These are phyloP conservation scores for Stictocephala bisonia DNA, from an alignment of 2,888 invertebrate genomes.

Conservation along the genomic window DNA sequence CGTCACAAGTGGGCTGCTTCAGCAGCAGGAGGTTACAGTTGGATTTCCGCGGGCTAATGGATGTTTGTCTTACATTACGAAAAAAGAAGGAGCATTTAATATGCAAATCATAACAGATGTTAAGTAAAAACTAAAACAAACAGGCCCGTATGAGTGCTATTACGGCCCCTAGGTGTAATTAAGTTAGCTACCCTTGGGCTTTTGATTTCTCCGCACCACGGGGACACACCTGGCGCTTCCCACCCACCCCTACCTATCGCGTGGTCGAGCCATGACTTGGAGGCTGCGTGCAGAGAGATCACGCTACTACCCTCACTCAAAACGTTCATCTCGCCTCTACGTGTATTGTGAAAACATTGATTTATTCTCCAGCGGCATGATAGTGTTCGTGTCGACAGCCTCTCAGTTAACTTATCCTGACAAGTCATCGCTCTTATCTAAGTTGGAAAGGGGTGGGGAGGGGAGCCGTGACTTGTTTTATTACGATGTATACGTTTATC, in stretches of 20 bases:
- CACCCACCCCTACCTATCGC: neutral
- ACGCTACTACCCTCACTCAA: slow-evolving; percentile 10
- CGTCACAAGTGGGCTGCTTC: neutral
- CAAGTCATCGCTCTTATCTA: neutral
- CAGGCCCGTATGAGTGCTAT: slow-evolving; percentile 35
- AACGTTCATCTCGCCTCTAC: slow-evolving; percentile 6
- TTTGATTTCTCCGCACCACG: slow-evolving; percentile 45
- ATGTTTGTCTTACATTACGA: slow-evolving; percentile 39
- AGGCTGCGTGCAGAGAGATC: slow-evolving; percentile 20
- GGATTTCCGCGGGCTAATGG: slow-evolving; percentile 15
- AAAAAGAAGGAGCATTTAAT: slow-evolving; percentile 22
- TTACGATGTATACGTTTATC: too few relatives aligned
- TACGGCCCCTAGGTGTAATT: slow-evolving; percentile 46
- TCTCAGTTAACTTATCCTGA: slow-evolving; percentile 20
- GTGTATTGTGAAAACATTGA: slow-evolving; percentile 35
- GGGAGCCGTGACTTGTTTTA: too few relatives aligned
- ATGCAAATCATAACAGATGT: slow-evolving; percentile 41
- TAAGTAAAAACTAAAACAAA: slow-evolving; percentile 37
- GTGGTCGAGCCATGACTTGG: slow-evolving; percentile 22
- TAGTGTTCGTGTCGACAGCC: slow-evolving; percentile 14
- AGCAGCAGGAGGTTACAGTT: neutral
- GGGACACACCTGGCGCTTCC: slow-evolving; percentile 20
- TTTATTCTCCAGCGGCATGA: slow-evolving; percentile 20
- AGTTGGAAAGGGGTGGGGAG: neutral
- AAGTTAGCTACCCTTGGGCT: slow-evolving; percentile 47